Percentiles rank a stretch among this genome's conserved stretches.
Conservation (phyloP, 2,888 invertebrate genomes). For the Lacanobia wlatinum region DNA sequence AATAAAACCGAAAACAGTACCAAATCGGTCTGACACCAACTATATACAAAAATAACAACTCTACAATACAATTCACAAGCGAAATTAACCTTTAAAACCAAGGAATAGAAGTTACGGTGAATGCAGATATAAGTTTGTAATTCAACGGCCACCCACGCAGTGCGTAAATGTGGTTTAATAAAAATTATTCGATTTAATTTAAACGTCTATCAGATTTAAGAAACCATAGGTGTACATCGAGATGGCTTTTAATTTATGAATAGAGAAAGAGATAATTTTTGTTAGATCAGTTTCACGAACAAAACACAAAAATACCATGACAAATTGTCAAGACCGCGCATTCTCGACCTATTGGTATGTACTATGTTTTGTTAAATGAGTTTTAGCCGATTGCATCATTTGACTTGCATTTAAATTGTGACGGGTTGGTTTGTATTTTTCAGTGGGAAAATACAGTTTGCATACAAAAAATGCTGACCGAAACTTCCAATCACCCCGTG, state of each 20-base stretch:
- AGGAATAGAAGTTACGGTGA: background rate
- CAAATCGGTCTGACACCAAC: slow-evolving; percentile 57
- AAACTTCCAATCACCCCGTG: no score
- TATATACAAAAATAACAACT: slow-evolving; percentile 45
- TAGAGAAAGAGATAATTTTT: background rate
- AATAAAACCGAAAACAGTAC: slow-evolving; percentile 53
- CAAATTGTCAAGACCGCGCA: no score
- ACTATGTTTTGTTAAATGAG: no score
- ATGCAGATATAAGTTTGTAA: slow-evolving; percentile 44
- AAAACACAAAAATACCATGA: no score
- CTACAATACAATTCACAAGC: slow-evolving; percentile 35
- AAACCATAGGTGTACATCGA: background rate
- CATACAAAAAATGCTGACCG: no score
- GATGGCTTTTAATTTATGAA: slow-evolving; percentile 2
- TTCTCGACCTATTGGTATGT: no score
- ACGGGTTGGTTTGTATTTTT: no score
- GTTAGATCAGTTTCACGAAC: background rate
- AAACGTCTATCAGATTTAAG: slow-evolving; percentile 25
- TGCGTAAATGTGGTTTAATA: slow-evolving; percentile 26
- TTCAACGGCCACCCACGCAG: slow-evolving; percentile 80
- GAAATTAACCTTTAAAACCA: slow-evolving; percentile 54
- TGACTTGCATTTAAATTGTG: no score
- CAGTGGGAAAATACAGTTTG: no score
- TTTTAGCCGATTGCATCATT: no score
- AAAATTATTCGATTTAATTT: slow-evolving; percentile 48